These are phyloP conservation scores for Psammodynastes pulverulentus DNA, from an alignment of 2,113 vertebrate species.

Conservation along the genomic window DNA sequence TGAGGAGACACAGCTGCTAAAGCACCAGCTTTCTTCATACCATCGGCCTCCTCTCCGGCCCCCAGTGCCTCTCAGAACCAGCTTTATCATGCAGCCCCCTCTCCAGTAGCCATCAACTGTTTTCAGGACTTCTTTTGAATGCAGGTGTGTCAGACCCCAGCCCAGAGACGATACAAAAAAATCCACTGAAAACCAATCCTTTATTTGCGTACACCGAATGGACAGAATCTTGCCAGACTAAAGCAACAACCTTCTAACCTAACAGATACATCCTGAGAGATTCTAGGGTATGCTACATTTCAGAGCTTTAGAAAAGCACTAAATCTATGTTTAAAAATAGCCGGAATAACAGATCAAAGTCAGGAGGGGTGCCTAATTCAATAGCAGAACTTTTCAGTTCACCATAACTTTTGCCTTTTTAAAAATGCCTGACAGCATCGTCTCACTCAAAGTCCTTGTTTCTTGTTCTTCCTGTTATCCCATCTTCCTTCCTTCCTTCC, in stretches of 20 bases:
- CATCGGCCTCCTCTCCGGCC: not conserved
- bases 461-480: not conserved
- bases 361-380: not conserved
- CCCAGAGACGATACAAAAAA: not conserved
- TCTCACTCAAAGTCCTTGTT: not conserved
- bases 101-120: not conserved
- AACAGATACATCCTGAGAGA: not conserved
- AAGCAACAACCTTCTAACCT: not conserved
- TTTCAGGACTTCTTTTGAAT: not conserved
- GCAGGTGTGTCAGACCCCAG: not conserved
- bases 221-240: not conserved
- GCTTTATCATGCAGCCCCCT: not conserved
- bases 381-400: not conserved
- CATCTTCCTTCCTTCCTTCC: not conserved
- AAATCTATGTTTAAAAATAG: not conserved
- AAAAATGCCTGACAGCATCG: not conserved
- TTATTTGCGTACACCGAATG: not conserved
- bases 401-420: not conserved
- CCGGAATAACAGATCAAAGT: not conserved
- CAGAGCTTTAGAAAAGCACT: not conserved
- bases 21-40: not conserved
- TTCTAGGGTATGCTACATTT: not conserved
- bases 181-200: not conserved
- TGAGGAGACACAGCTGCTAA: not conserved
- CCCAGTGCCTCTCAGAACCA: not conserved